Evolutionary conservation across 2,797 vertebrate genomes (phyloP).

Genomic region (Austrolebias charrua): DNA sequence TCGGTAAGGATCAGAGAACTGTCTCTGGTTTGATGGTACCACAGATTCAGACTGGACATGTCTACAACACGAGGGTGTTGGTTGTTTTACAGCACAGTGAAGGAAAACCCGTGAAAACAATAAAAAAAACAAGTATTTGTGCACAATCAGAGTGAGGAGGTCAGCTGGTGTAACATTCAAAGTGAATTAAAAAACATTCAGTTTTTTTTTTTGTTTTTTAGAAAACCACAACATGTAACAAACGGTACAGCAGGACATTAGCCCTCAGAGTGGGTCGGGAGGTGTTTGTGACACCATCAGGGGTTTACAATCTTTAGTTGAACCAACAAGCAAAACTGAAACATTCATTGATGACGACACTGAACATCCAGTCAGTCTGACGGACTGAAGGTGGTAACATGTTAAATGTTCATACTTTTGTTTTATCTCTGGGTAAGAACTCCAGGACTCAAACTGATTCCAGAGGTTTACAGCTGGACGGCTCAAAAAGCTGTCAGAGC

Average conservation of each 20-base stretch:
- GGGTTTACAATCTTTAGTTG: constrained; percentile 34
- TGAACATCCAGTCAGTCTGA: neutral
- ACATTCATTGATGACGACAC: neutral
- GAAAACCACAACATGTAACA: neutral
- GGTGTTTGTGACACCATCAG: constrained; percentile 4
- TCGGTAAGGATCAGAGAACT: no score
- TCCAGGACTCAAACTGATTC: no score
- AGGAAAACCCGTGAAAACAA: no score
- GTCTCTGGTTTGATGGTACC: no score
- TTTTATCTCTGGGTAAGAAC: no score
- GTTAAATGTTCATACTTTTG: no score
- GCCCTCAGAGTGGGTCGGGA: constrained; percentile 43
- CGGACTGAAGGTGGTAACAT: neutral
- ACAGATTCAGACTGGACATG: no score
- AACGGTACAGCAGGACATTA: constrained; percentile 2
- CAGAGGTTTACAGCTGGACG: no score
- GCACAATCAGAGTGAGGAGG: constrained; percentile 5
- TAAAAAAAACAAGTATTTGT: no score
- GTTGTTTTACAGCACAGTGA: no score
- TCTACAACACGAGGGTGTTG: no score
- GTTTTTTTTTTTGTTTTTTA: neutral
- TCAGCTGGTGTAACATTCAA: constrained; percentile 30
- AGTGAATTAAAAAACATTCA: constrained; percentile 16
- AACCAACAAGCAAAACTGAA: neutral
- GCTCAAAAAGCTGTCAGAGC: neutral